Evolutionary conservation across 2,113 vertebrate genomes (phyloP).

Genomic region (Panurus biarmicus): DNA sequence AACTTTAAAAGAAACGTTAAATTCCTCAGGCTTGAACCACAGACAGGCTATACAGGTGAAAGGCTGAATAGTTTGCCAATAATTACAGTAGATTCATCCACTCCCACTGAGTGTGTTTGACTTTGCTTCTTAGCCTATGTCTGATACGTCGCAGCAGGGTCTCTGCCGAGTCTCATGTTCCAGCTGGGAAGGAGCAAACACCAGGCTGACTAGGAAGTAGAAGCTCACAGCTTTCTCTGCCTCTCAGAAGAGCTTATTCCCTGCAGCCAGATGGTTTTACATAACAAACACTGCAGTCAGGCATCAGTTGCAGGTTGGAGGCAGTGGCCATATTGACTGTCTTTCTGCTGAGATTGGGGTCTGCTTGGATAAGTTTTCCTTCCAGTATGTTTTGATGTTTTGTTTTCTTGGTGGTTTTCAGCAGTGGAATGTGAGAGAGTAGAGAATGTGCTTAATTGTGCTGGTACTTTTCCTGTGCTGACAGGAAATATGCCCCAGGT

Average conservation of each 20-base stretch:
- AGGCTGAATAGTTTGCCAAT: neutral
- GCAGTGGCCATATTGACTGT: neutral
- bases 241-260: neutral
- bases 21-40: neutral
- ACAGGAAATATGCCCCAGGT: neutral
- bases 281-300: neutral
- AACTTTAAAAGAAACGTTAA: neutral
- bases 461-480: neutral
- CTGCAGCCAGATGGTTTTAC: neutral
- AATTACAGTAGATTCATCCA: neutral
- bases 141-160: neutral
- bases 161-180: neutral
- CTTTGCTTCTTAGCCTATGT: neutral
- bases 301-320: neutral
- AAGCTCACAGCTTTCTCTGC: neutral
- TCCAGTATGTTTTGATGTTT: neutral
- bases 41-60: neutral
- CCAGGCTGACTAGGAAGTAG: neutral
- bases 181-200: conserved; percentile 12
- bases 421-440: neutral
- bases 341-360: neutral
- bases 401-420: neutral
- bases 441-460: neutral
- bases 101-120: neutral
- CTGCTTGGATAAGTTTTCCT: neutral